Conservation (phyloP, 2,888 invertebrate species). For the Epinotia brunnichana region DNA sequence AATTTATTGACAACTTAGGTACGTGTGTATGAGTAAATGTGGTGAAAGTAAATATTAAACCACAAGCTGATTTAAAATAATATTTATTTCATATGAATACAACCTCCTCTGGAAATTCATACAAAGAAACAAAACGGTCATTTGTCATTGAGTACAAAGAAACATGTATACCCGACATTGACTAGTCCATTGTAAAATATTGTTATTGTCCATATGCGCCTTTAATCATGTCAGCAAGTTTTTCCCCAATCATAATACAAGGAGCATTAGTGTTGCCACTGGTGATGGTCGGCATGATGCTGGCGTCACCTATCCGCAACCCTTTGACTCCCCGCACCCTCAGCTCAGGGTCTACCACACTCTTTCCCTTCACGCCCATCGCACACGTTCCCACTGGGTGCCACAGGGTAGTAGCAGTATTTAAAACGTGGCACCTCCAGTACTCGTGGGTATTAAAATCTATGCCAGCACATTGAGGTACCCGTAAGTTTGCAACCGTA, state of each 20-base stretch:
- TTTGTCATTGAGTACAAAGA: too few species aligned
- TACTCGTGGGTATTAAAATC: conserved; percentile 42
- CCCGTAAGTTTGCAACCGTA: conserved; percentile 50
- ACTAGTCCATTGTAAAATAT: too few species aligned
- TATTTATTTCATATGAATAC: too few species aligned
- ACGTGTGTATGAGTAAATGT: too few species aligned
- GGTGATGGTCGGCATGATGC: conserved; percentile 88
- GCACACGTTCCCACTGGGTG: conserved; percentile 50
- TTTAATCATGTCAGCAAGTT: conserved; percentile 26
- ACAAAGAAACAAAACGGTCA: too few species aligned
- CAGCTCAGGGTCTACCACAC: conserved; percentile 48
- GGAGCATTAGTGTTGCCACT: conserved; percentile 90
- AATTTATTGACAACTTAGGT: too few species aligned
- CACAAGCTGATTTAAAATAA: too few species aligned
- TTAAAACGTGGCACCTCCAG: conserved; percentile 47
- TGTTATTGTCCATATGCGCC: neutral
- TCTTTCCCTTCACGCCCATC: conserved; percentile 46
- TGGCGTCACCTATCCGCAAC: conserved; percentile 87
- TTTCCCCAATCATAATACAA: conserved; percentile 89
- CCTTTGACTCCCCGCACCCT: conserved; percentile 51
- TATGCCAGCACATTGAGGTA: conserved; percentile 55
- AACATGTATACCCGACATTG: too few species aligned
- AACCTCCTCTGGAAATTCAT: too few species aligned
- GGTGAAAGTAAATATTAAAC: too few species aligned
- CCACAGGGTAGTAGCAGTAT: conserved; percentile 43